Evolutionary conservation across 2,113 vertebrate genomes (phyloP).

Genomic region (Ictidomys tridecemlineatus): DNA sequence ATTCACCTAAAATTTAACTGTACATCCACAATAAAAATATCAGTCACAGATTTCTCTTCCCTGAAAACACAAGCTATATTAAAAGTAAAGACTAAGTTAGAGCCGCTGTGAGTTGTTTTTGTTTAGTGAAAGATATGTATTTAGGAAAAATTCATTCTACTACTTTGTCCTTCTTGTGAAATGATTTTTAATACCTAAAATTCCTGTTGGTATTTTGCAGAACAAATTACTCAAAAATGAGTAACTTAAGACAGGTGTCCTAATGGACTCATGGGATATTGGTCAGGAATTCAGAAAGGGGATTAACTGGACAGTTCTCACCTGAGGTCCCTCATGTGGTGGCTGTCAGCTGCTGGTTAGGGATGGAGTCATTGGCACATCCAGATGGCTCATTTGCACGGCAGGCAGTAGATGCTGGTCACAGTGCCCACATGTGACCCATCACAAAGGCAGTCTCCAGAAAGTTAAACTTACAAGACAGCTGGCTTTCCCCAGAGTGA

Average conservation of each 20-base stretch:
- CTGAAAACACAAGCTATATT: not conserved
- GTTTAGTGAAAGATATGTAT: slow-evolving; percentile 58
- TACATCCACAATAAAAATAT: not conserved
- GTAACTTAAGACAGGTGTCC: not conserved
- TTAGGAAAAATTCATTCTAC: slow-evolving; percentile 70
- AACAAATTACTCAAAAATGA: not conserved
- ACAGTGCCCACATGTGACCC: not conserved
- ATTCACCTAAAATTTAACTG: not conserved
- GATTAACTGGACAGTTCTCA: not conserved
- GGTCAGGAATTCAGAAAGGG: not conserved
- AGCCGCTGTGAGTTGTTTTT: slow-evolving; percentile 53
- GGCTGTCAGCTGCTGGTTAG: not conserved
- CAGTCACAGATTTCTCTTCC: not conserved
- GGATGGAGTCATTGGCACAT: not conserved
- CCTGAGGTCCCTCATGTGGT: not conserved
- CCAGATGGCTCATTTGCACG: not conserved
- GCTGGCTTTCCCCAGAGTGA: not conserved
- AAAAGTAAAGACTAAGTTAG: slow-evolving; percentile 64
- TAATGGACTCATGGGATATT: not conserved
- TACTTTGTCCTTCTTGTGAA: slow-evolving; percentile 64
- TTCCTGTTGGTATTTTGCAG: not conserved
- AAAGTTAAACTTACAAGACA: not conserved
- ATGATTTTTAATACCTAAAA: slow-evolving; percentile 36
- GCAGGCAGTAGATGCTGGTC: not conserved
- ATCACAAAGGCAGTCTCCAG: not conserved